A percentile compares a stretch with the other conserved stretches of the same genome.
Conservation (phyloP, 2,797 vertebrate genomes). For the Acanthopagrus latus region DNA sequence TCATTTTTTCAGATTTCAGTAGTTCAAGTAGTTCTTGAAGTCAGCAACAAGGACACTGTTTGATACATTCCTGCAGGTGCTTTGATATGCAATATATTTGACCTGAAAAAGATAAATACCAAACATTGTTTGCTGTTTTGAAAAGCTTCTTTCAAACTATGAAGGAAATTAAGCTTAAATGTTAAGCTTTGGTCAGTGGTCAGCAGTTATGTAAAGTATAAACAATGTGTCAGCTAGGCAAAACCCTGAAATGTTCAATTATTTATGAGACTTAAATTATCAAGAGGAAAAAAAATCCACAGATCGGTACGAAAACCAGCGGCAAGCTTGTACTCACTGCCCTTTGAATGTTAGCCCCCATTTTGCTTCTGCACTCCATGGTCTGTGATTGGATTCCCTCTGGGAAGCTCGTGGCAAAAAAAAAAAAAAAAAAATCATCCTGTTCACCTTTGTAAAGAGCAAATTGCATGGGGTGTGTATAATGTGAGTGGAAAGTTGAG, state of each 20-base stretch:
- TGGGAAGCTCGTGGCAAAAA: constrained; percentile 40
- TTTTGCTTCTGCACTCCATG: constrained; percentile 34
- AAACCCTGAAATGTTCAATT: neutral
- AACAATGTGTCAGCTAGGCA: neutral
- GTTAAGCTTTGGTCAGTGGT: neutral
- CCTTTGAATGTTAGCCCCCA: constrained; percentile 45
- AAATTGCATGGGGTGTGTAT: constrained; percentile 36
- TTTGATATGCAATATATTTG: neutral
- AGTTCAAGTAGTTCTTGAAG: neutral
- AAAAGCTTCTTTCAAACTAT: neutral
- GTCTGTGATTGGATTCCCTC: constrained; percentile 21
- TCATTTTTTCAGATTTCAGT: neutral
- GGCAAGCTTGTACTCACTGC: constrained; percentile 18
- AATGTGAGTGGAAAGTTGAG: constrained; percentile 45
- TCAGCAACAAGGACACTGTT: neutral
- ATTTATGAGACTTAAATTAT: constrained; percentile 21
- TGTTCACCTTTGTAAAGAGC: constrained; percentile 45
- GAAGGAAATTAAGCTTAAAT: neutral
- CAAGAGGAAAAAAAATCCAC: constrained; percentile 13
- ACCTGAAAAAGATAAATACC: no score
- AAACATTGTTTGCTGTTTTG: neutral
- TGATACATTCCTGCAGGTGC: neutral
- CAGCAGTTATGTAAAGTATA: constrained; percentile 9
- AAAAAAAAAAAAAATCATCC: constrained; percentile 36
- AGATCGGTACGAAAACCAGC: constrained; percentile 11